Evolutionary conservation across 2,888 invertebrate genomes (phyloP), one percentile per base, ranked within the genome.

Genomic region (Macaria notata): DNA sequence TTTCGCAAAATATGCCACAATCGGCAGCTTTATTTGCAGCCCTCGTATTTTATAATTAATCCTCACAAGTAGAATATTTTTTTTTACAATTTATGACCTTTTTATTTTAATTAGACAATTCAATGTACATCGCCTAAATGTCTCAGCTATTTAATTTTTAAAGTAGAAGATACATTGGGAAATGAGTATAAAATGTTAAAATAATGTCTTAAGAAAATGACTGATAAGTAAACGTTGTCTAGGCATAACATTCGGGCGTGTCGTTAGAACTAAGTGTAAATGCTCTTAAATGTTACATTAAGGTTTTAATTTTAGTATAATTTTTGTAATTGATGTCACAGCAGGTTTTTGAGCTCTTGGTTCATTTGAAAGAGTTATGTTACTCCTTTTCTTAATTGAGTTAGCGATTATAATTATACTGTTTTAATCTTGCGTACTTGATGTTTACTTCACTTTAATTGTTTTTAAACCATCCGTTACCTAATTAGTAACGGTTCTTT

Each of bases 121-220:
- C 45, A 55, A 55, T 50, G 46, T 52, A 49, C 43, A 52, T 42
- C 51, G 51, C 48, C 56, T 56, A 51, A 56, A 49, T 43, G 42
- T 57, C 52, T 57, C 45, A 39, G 39, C 46, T 43, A 42, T 46
- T 46, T 50, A 41, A 49, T 45, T 41, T 49, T 48, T 56, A 55
- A 45, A 30, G 50, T 53, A 65, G 64, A 64, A 59, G 69, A 65
- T 56, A 30, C 46, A 53, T 56, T 49, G 59, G 44, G 38, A 46
- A 49, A 56, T 46, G 49, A 54, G 36, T 70, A 64, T 79, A 74
- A 78, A 59, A 55, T 59, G 59, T 59, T 59, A 52, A 51, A 51
- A n/a, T 59, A 75, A 78, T 74, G 78, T 81, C 84, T 84, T 84
- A 86, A 84, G 84, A 80, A 79, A 86, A 83, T 82, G 88, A 88